Evolutionary conservation across 1,140 invertebrate species (phyloP), one percentile per base, ranked within the genome.

Genomic region (Olivierus martensii): DNA sequence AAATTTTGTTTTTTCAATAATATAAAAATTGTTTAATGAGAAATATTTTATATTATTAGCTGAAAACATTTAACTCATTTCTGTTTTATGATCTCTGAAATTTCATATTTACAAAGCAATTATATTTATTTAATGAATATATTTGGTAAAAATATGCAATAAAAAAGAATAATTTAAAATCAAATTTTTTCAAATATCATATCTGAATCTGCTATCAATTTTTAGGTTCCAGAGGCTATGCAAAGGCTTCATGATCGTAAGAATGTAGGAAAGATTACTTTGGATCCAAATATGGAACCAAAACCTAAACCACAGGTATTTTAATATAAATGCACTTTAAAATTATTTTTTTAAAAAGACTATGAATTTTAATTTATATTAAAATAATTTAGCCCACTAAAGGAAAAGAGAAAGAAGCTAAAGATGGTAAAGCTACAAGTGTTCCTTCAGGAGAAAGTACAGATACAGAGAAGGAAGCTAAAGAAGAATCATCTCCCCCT

Each of bases 201-300:
- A 45, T 2, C 17, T 17, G 21, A 9, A 11, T 35, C 14, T 36
- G 7, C n/a, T n/a, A n/a, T n/a, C n/a, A n/a, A n/a, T 34, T 56
- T 59, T 44, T 58, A 84, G 81, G 81, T 87, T 19, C 76, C 78
- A 22, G 86, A 90, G 60, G 88, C 84, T 0, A 90, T 92, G 87
- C 84, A 87, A 69, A 87, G 85, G 68, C 83, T 92, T 78, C 86
- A 90, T 67, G 87, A 91, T 61, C 78, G 86, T 61, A 88, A 88
- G 69, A 91, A 91, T 67, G 79, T 91, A 62, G 88, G 87, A 12
- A 91, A 91, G 71, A 78, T 91, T 14, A 75, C 90, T 34, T 67
- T 92, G 45, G 83, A 89, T 66, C 84, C 84, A 17, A 79, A 76
- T 36, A 62, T 83, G 62, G 82, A 83, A 62, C 61, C 63, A 11